Base-by-base conservation (phyloP, 2,797 vertebrate species). In the Buphagus erythrorhynchus region DNA sequence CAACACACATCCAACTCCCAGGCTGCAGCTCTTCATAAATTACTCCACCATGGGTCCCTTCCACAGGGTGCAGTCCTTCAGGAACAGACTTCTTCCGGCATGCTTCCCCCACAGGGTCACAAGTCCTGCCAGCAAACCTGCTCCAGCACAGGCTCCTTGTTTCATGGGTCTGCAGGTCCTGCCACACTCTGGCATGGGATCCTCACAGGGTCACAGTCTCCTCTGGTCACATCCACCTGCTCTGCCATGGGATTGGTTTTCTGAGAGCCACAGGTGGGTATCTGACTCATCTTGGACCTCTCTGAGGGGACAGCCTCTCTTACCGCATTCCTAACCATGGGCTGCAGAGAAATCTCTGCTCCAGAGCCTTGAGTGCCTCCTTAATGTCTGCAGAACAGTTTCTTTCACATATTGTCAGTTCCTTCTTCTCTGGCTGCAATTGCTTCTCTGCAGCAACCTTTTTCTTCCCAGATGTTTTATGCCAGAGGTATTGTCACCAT, bases 181-280 rank as follows among this genome's bases (percentile, higher is more conserved):
- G 28, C 18, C 29, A 24, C 0, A 0, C 45, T 52, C 16, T 25
- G 6, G 5, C 5, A 3, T 15, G 25, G 11, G 9, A 36, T 35
- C 48, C 17, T 12, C 33, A 42, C 12, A 42, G 26, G 12, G 3
- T 26, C 25, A 9, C 16, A 14, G 16, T 6, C 9, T 63, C 42
- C 42, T 63, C 38, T 31, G 31, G 26, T 49, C 17, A 42, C 35
- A 49, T 9, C 6, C 14, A 9, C 4, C 16, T 49, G 18, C 31
- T 71, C 22, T 28, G 67, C 18, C 22, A 43, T 24, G 10, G 13
- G 9, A 3, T 29, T 17, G 21, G 4, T 59, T 38, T 57, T 59
- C 38, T 29, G 33, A 3, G 4, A 52, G 45, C 16, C 14, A 11
- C 10, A 38, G 24, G 14, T 17, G 29, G 26, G 16, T 38, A 22